Base-by-base conservation (phyloP, 2,113 vertebrate genomes). In the Lichenostomus cassidix region DNA sequence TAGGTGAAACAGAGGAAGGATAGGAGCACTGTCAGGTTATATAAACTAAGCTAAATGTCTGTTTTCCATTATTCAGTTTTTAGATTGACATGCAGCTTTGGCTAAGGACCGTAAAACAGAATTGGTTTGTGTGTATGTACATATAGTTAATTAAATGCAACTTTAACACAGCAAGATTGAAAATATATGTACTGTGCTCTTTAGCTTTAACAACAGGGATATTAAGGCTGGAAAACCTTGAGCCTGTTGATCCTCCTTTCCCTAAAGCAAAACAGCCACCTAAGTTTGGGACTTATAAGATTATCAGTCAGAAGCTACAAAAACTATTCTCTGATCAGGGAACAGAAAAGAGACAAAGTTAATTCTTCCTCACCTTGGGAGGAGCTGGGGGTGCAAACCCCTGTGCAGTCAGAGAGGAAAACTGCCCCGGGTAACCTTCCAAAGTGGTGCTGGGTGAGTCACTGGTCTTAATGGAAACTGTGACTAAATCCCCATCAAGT, bases 211-310 rank as follows among this genome's bases (percentile, higher is more conserved):
- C 83, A 44, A 46, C 74, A 69, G 56, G 49, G 94, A 89, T 86
- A 59, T 93, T 92, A 93, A 86, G 63, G 63, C 81, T 88, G 50
- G 56, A 92, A 96, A 95, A 81, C 56, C 76, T 94, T 84, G 86
- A 97, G 95, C 86, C 73, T 94, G 86, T 96, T 97, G 95, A 97
- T 97, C 96, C 73, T 97, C 94, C 94, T 94, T 96, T 92, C 93
- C 97, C 96, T 95, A 90, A 71, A 97, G 95, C 92, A 94, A 97
- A 97, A 94, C 91, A 96, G 86, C 90, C 81, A 95, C 93, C 96
- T 95, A 65, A 73, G 31, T 95, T 97, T 70, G 80, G 84, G 94
- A 96, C 62, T 82, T 91, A 77, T 80, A 92, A 83, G 94, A 94
- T 96, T 68, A 87, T 89, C 94, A 96, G 77, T 67, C 90, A 94